Evolutionary conservation across 2,888 invertebrate species (phyloP).

Genomic region (Cantharis nigra): DNA sequence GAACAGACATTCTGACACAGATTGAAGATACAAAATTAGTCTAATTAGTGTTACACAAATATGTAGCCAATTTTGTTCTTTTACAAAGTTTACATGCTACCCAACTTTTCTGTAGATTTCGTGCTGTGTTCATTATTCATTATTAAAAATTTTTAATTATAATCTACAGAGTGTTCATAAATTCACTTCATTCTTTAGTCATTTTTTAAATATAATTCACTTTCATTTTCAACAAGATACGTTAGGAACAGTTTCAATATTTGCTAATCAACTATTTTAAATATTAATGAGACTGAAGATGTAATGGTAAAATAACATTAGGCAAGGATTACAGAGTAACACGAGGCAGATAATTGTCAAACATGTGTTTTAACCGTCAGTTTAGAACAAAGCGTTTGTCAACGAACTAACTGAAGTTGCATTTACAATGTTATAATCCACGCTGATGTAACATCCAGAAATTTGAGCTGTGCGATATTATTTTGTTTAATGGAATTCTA

Average conservation of each 20-base stretch:
- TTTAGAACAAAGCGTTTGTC: conserved; percentile 17
- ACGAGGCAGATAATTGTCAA: conserved; percentile 10
- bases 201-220: background rate
- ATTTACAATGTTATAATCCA: conserved; percentile 12
- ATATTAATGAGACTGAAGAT: background rate
- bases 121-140: background rate
- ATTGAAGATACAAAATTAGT: conserved; percentile 15
- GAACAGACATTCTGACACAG: conserved; percentile 11
- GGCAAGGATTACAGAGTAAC: conserved; percentile 8
- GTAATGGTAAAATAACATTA: conserved; percentile 7
- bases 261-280: background rate
- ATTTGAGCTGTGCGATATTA: background rate
- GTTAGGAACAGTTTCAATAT: background rate
- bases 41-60: conserved; percentile 9
- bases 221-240: background rate
- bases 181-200: background rate
- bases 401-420: conserved; percentile 16
- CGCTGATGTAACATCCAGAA: conserved; percentile 6
- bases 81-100: background rate
- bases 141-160: background rate
- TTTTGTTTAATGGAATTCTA: background rate
- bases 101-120: background rate
- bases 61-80: background rate
- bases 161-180: background rate
- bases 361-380: conserved; percentile 15